Evolutionary conservation across 2,113 vertebrate genomes (phyloP).

Genomic region (Thamnophis sirtalis): DNA sequence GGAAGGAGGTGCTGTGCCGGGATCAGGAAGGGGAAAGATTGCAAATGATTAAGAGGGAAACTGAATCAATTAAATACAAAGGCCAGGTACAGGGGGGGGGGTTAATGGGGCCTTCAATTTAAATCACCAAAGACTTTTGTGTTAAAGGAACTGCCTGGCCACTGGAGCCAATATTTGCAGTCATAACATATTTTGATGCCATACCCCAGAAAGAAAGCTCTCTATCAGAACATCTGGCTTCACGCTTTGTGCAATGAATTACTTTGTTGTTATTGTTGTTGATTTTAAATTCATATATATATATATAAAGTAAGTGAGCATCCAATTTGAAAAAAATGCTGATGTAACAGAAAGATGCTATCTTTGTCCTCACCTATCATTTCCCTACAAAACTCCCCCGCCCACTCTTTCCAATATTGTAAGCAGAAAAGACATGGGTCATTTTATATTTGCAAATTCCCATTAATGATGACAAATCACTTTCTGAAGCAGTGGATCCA

Average conservation of each 20-base stretch:
- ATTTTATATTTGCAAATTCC: not conserved
- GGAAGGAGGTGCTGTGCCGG: constrained; percentile 34
- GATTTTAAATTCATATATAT: not conserved
- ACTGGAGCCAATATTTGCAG: not conserved
- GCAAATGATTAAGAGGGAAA: constrained; percentile 23
- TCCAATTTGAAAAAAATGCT: not conserved
- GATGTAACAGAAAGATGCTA: too few relatives aligned
- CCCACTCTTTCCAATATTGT: not conserved
- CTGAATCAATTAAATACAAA: constrained; percentile 55
- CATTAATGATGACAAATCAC: not conserved
- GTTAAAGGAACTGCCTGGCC: not conserved
- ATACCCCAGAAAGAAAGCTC: not conserved
- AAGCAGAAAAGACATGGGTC: not conserved
- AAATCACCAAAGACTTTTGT: constrained; percentile 29
- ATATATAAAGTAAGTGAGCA: not conserved
- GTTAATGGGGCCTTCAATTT: constrained; percentile 8
- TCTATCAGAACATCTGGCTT: too few relatives aligned
- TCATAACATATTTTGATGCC: not conserved
- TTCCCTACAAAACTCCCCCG: too few relatives aligned
- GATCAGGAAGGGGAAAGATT: constrained; percentile 32
- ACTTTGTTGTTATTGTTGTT: not conserved
- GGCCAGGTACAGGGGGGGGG: not conserved
- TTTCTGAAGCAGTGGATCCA: not conserved
- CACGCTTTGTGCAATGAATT: too few relatives aligned
- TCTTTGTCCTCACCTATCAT: not conserved